Conservation (phyloP, 2,797 vertebrate species). For the Glossophaga mutica region DNA sequence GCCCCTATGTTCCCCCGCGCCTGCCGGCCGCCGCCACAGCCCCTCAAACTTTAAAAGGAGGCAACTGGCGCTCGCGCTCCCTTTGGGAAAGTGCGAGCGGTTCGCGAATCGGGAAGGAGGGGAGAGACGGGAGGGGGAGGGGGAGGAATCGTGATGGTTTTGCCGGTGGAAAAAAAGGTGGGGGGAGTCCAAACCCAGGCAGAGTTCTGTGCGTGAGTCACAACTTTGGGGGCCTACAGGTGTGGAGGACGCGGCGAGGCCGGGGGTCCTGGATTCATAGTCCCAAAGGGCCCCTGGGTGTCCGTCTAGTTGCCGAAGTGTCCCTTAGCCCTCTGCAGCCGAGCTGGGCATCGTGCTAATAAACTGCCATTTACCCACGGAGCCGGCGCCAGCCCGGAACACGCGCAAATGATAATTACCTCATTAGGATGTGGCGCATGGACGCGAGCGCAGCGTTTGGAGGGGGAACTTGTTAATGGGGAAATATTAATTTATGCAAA, state of each 20-base stretch:
- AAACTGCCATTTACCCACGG: slow-evolving; percentile 73
- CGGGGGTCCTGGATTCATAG: not conserved
- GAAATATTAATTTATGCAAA: slow-evolving; percentile 78
- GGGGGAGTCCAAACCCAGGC: slow-evolving; percentile 63
- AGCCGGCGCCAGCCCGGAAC: slow-evolving; percentile 75
- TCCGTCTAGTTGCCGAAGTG: slow-evolving; percentile 58
- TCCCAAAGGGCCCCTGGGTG: slow-evolving; percentile 29
- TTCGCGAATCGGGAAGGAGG: slow-evolving; percentile 73
- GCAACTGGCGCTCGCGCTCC: slow-evolving; percentile 75
- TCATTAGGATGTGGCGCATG: slow-evolving; percentile 78
- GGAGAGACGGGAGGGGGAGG: slow-evolving; percentile 68
- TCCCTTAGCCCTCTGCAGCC: slow-evolving; percentile 68
- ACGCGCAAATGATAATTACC: slow-evolving; percentile 79
- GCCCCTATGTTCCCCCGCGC: slow-evolving; percentile 78
- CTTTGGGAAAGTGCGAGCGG: slow-evolving; percentile 75
- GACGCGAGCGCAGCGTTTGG: slow-evolving; percentile 68
- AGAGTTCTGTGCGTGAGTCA: slow-evolving; percentile 73
- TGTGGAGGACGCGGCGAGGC: slow-evolving; percentile 44
- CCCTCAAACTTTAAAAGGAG: slow-evolving; percentile 78
- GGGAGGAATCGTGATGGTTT: slow-evolving; percentile 73
- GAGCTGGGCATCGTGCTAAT: slow-evolving; percentile 74
- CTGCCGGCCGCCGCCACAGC: slow-evolving; percentile 69
- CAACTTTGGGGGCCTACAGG: slow-evolving; percentile 70
- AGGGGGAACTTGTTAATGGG: slow-evolving; percentile 72
- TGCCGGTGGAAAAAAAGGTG: slow-evolving; percentile 57